Evolutionary conservation across 2,113 vertebrate species (phyloP).

Genomic region (Cnemophilus loriae): DNA sequence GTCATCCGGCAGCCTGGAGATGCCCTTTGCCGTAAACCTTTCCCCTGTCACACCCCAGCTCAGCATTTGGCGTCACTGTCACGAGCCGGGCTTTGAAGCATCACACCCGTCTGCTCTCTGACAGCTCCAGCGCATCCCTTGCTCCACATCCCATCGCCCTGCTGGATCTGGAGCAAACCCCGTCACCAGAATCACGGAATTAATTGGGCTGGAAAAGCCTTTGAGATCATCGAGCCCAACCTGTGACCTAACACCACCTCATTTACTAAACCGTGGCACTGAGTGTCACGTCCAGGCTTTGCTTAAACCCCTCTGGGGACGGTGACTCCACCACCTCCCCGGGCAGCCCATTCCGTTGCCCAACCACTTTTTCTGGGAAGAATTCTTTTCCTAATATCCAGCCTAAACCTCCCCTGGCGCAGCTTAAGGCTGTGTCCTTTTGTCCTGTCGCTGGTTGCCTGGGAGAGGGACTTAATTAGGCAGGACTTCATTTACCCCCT

Average conservation of each 20-base stretch:
- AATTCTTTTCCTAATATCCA: neutral
- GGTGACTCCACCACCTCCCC: too few relatives aligned
- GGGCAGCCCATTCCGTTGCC: neutral
- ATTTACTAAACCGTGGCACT: fast-evolving
- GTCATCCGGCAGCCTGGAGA: slow-evolving; percentile 3
- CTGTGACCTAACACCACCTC: too few relatives aligned
- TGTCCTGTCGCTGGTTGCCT: fast-evolving
- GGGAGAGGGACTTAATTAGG: neutral
- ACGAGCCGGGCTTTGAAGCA: neutral
- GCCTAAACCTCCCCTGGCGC: neutral
- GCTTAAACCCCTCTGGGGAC: neutral
- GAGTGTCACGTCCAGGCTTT: neutral
- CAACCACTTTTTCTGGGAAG: neutral
- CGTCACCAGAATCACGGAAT: fast-evolving
- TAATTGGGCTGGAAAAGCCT: neutral
- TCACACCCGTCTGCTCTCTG: neutral
- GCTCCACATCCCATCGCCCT: neutral
- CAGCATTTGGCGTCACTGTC: neutral
- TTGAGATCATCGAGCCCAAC: neutral
- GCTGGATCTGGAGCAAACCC: neutral
- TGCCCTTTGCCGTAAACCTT: slow-evolving; percentile 38
- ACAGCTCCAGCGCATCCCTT: neutral
- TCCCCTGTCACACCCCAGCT: slow-evolving; percentile 6
- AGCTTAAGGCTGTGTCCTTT: neutral
- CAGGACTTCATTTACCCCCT: neutral